phyloP scores from a whole-genome alignment of 2,888 invertebrate species.

The Synanthedon tipuliformis region DNA sequence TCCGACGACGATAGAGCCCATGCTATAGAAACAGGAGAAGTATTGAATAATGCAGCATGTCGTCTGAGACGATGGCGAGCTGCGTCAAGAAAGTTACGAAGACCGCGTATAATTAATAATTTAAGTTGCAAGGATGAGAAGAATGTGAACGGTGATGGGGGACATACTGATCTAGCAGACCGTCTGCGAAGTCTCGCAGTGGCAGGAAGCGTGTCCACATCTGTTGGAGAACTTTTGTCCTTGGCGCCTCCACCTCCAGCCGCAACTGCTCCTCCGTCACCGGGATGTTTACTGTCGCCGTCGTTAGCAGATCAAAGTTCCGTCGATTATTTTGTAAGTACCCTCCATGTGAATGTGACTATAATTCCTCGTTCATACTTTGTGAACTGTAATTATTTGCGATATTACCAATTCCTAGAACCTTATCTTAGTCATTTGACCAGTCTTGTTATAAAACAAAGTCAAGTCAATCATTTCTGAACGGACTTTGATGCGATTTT shows the following conservation, averaged over 20 bases:
- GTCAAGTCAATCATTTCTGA: too few relatives aligned
- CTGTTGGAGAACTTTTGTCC: constrained; percentile 54
- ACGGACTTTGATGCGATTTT: too few relatives aligned
- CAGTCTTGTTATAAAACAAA: too few relatives aligned
- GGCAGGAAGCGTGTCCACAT: constrained; percentile 56
- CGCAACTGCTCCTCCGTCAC: constrained; percentile 63
- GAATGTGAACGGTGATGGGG: constrained; percentile 27
- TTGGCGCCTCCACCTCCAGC: constrained; percentile 59
- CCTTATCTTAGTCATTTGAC: too few relatives aligned
- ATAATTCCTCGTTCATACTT: not conserved
- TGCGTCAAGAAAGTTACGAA: constrained; percentile 60
- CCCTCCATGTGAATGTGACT: not conserved
- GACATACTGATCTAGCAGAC: constrained; percentile 58
- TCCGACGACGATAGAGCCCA: constrained; percentile 44
- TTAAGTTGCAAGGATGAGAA: constrained; percentile 40
- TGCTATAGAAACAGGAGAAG: constrained; percentile 44
- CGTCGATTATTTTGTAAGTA: constrained; percentile 56
- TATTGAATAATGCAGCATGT: constrained; percentile 56
- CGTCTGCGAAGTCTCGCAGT: constrained; percentile 56
- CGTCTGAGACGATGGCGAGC: constrained; percentile 63
- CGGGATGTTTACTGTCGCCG: constrained; percentile 53
- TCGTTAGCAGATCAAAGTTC: constrained; percentile 57
- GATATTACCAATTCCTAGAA: too few relatives aligned
- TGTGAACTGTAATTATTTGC: not conserved
- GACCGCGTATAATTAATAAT: constrained; percentile 61